Evolutionary conservation across 2,113 vertebrate species (phyloP).

Genomic region (Orycteropus afer): DNA sequence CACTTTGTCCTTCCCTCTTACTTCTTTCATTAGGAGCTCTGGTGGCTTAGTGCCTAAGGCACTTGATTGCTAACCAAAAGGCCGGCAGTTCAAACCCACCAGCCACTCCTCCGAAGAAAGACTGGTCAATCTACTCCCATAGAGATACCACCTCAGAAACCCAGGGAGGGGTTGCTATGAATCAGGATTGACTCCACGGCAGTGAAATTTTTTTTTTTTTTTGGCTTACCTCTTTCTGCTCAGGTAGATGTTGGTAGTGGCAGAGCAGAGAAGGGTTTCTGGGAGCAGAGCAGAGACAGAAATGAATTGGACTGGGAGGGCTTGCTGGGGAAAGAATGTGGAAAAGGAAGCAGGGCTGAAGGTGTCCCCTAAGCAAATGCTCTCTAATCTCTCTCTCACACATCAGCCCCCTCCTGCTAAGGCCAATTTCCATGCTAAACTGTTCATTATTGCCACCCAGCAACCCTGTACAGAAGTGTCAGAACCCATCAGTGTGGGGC

Average conservation of each 20-base stretch:
- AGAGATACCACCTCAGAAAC: no score
- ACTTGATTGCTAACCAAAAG: no score
- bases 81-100: no score
- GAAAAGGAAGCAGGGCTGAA: not conserved
- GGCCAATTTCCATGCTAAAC: constrained; percentile 75
- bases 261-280: not conserved
- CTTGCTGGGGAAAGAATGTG: not conserved
- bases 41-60: no score
- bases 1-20: not conserved
- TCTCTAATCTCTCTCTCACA: accelerated
- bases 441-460: constrained; percentile 70
- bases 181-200: no score
- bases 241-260: not conserved
- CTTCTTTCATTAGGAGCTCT: no score
- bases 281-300: not conserved
- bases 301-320: not conserved
- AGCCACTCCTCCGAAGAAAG: no score
- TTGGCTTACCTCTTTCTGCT: no score
- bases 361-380: not conserved
- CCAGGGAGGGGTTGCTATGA: no score
- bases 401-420: constrained; percentile 10
- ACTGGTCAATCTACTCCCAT: no score
- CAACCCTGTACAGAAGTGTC: constrained; percentile 63
- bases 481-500: constrained; percentile 65
- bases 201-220: no score